phyloP scores from a whole-genome alignment of 2,888 invertebrate species.

The Protophormia terraenovae region DNA sequence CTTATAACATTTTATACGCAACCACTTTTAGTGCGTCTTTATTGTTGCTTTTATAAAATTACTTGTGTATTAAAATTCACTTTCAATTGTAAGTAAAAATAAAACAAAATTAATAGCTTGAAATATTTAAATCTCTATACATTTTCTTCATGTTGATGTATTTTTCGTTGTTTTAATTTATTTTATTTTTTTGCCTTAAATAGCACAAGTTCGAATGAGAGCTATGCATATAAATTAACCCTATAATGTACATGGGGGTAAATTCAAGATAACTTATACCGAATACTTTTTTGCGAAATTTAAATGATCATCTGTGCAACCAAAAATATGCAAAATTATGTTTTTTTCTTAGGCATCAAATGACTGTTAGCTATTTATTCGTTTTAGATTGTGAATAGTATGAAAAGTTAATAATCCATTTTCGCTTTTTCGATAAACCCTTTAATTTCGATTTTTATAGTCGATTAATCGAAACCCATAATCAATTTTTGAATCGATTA shows the following conservation, averaged over 20 bases:
- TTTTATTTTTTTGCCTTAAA: conserved; percentile 3
- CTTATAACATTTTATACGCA: not conserved
- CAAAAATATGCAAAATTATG: too few relatives aligned
- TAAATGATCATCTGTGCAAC: too few relatives aligned
- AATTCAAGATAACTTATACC: not conserved
- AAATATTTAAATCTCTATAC: conserved; percentile 17
- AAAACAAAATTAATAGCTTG: not conserved
- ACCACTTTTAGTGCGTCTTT: not conserved
- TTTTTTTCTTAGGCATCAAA: too few relatives aligned
- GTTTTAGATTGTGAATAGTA: too few relatives aligned
- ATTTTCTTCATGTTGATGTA: not conserved
- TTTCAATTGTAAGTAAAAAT: not conserved
- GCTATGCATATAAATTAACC: conserved; percentile 28
- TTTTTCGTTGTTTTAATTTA: not conserved
- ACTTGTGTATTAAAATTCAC: conserved; percentile 2
- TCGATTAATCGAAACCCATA: too few relatives aligned
- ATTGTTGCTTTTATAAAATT: not conserved
- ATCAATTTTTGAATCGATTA: too few relatives aligned
- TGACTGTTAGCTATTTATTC: too few relatives aligned
- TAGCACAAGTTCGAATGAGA: conserved; percentile 12
- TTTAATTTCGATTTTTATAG: too few relatives aligned
- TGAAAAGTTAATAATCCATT: too few relatives aligned
- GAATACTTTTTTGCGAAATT: too few relatives aligned
- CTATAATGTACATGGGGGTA: not conserved
- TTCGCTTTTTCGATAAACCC: too few relatives aligned